phyloP scores from a whole-genome alignment of 37 sponge, comb jelly and placozoan species.

The Beroe forskalii region DNA sequence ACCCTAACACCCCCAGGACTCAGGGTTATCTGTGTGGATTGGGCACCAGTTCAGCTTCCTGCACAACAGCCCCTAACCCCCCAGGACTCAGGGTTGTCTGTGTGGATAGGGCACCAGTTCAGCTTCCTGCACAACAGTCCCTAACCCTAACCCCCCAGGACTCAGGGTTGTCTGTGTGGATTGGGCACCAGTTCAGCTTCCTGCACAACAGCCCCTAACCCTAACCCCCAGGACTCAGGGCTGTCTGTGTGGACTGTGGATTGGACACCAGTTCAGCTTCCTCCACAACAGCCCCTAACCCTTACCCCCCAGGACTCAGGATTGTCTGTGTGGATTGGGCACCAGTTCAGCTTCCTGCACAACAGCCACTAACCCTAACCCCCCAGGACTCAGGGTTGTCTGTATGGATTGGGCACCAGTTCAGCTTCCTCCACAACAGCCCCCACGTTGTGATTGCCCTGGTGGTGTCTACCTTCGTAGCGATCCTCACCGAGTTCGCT shows the following conservation, averaged over 20 bases:
- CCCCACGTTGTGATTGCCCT: conserved; percentile 70
- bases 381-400: conserved; percentile 80
- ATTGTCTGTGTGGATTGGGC: not conserved
- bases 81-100: conserved; percentile 80
- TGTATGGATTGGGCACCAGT: conserved; percentile 72
- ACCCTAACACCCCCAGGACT: no score
- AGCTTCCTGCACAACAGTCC: conserved; percentile 65
- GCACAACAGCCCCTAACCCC: no score
- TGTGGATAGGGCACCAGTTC: conserved; percentile 74
- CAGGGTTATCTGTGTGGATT: no score
- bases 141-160: conserved; percentile 73
- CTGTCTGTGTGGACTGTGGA: not conserved
- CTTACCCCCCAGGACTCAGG: conserved; percentile 66
- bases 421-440: conserved; percentile 65
- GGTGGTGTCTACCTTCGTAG: conserved; percentile 70
- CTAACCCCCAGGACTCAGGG: no score
- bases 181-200: conserved; percentile 70
- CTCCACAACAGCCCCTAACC: no score
- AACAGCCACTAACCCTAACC: not conserved
- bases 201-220: conserved; percentile 67
- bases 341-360: not conserved
- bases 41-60: no score
- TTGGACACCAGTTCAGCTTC: not conserved
- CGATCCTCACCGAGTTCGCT: conserved; percentile 79
- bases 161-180: conserved; percentile 78